phyloP scores from a whole-genome alignment of 1,140 invertebrate genomes.

The Lepidurus arcticus region DNA sequence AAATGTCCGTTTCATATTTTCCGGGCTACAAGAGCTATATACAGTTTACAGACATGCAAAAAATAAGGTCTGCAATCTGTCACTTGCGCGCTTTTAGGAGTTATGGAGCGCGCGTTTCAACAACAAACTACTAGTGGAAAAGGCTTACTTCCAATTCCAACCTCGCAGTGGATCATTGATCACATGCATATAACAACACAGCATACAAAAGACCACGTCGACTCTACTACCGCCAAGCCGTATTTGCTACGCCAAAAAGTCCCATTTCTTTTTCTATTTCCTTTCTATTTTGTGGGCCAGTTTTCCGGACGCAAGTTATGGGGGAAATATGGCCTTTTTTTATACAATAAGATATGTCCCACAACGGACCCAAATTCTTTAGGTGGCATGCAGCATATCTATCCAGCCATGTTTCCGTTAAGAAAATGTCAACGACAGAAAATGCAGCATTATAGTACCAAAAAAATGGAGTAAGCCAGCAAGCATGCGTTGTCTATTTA shows the following conservation, averaged over 20 bases:
- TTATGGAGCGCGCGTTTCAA: neutral
- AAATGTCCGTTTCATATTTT: neutral
- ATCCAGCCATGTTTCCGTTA: neutral
- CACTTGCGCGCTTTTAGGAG: neutral
- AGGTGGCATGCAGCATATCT: neutral
- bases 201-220: neutral
- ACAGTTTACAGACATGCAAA: neutral
- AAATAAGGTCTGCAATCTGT: neutral
- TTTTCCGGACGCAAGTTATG: conserved; percentile 13
- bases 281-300: neutral
- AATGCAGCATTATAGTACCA: no score
- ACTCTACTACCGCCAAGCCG: neutral
- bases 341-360: neutral
- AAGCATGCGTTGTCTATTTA: no score
- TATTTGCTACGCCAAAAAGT: neutral
- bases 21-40: neutral
- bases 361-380: neutral
- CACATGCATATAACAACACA: neutral
- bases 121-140: conserved; percentile 4
- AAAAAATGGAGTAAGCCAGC: no score
- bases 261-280: neutral
- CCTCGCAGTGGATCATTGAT: neutral
- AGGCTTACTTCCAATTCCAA: neutral
- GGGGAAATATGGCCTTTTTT: neutral
- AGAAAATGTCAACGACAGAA: neutral